A percentile compares a stretch with the other conserved stretches of the same genome.
Evolutionary conservation across 2,888 invertebrate genomes (phyloP).

Genomic region (Brenthis hecate): DNA sequence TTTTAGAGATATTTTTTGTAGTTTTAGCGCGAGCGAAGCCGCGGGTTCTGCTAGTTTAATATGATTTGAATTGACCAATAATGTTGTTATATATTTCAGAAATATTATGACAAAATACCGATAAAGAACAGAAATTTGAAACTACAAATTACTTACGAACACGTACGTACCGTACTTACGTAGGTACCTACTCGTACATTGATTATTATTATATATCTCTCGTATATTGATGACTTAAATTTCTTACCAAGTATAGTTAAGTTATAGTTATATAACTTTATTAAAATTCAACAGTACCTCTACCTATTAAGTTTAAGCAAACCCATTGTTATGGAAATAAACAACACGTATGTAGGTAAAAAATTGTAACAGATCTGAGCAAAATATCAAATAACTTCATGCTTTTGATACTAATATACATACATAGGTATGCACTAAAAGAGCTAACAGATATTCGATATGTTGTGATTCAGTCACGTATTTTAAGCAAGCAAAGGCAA

Average conservation of each 20-base stretch:
- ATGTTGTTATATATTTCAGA: too few species aligned
- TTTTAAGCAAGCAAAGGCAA: constrained; percentile 6
- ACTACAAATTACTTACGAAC: too few species aligned
- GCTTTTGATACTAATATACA: neutral
- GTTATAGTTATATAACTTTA: neutral
- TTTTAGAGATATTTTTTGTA: too few species aligned
- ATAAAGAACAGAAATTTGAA: too few species aligned
- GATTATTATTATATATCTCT: too few species aligned
- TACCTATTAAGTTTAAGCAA: constrained; percentile 48
- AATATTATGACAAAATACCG: too few species aligned
- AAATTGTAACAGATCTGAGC: constrained; percentile 39
- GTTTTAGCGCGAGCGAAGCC: too few species aligned
- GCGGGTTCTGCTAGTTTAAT: too few species aligned
- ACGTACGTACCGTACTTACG: too few species aligned
- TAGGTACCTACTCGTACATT: too few species aligned
- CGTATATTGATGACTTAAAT: too few species aligned
- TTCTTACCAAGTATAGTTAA: constrained; percentile 25
- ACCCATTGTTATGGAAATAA: constrained; percentile 67
- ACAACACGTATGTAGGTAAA: constrained; percentile 55
- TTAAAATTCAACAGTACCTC: constrained; percentile 41
- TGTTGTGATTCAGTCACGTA: constrained; percentile 2
- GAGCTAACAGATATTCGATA: constrained; percentile 6
- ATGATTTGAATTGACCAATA: too few species aligned
- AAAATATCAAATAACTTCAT: constrained; percentile 15
- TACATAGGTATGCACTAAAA: constrained; percentile 1